Base-by-base conservation (phyloP, 1,140 invertebrate species). In the Lepidostoma basale region DNA sequence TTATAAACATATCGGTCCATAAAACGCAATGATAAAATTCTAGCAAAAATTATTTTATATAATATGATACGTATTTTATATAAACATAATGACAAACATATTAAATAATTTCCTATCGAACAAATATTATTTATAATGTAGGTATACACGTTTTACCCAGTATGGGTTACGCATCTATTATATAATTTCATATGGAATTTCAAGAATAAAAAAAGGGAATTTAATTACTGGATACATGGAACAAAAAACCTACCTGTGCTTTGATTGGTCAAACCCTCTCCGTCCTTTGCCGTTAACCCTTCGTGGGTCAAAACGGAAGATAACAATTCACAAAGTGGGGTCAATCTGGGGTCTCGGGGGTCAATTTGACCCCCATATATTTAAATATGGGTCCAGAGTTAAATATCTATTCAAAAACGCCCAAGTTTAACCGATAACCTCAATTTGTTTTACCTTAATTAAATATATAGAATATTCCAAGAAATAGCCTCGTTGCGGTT, bases 271-370 rank as follows among this genome's bases (percentile, higher is more conserved):
- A 49, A 36, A 14, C 62, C 62, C 22, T 42, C 9, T 10, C 16
- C 40, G 42, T 20, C 26, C 52, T 54, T 26, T 3, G 8, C 49
- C 39, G n/a, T 42, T 42, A 42, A 40, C 58, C 62, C 62, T 45
- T 49, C 25, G 33, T 6, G 58, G 64, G 65, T 63, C 49, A 36
- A 14, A 22, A 49, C 64, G 12, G 59, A 44, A 64, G 69, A 71
- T 71, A 71, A 71, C 69, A 67, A 71, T 67, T 67, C 69, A 71
- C 69, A 65, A 47, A 71, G 68, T 69, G 62, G 68, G 63, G 62
- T 62, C 68, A 70, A 59, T 63, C 63, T 40, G 68, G 40, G 60
- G 36, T 54, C 45, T 49, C 63, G 26, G 54, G 47, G 68, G 68
- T 70, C 63, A 66, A 36, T 33, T 36, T 65, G 45, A 40, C 40